Percentiles rank a stretch among this genome's conserved stretches.
phyloP scores from a whole-genome alignment of 1,140 invertebrate species.

The Zaprionus kolodkinae region DNA sequence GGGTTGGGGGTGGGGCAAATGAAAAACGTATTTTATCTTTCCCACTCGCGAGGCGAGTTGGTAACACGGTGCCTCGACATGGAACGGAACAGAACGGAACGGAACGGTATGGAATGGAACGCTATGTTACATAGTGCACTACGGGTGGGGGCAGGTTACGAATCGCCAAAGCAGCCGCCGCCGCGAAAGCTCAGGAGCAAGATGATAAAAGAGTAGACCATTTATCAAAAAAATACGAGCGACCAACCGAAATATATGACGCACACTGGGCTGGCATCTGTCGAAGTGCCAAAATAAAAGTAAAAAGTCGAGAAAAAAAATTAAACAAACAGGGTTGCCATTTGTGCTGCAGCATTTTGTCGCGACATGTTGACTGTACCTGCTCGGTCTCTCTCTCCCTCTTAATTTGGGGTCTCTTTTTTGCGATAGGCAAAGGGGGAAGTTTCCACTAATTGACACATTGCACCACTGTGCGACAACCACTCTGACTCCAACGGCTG shows the following conservation, averaged over 20 bases:
- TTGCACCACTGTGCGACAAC: conserved; percentile 47
- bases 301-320: conserved; percentile 8
- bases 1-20: conserved; percentile 38
- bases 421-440: not conserved
- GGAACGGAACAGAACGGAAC: not conserved
- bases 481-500: conserved; percentile 53
- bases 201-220: conserved; percentile 80
- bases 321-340: conserved; percentile 19
- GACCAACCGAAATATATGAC: conserved; percentile 63
- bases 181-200: conserved; percentile 73
- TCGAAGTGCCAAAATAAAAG: conserved; percentile 19
- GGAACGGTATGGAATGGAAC: conserved; percentile 20
- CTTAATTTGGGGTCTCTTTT: conserved; percentile 37
- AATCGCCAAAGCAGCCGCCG: conserved; percentile 49
- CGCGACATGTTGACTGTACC: conserved; percentile 47
- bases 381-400: not conserved
- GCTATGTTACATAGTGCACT: conserved; percentile 36
- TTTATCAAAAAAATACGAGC: conserved; percentile 75
- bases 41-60: conserved; percentile 55
- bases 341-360: conserved; percentile 32
- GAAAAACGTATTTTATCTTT: conserved; percentile 82
- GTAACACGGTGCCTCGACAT: conserved; percentile 10
- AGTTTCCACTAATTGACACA: conserved; percentile 48
- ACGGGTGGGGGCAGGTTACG: not conserved
- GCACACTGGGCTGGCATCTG: conserved; percentile 52